These are phyloP conservation scores for Chelonus formosanus DNA, from an alignment of 2,888 invertebrate genomes.

Conservation along the genomic window DNA sequence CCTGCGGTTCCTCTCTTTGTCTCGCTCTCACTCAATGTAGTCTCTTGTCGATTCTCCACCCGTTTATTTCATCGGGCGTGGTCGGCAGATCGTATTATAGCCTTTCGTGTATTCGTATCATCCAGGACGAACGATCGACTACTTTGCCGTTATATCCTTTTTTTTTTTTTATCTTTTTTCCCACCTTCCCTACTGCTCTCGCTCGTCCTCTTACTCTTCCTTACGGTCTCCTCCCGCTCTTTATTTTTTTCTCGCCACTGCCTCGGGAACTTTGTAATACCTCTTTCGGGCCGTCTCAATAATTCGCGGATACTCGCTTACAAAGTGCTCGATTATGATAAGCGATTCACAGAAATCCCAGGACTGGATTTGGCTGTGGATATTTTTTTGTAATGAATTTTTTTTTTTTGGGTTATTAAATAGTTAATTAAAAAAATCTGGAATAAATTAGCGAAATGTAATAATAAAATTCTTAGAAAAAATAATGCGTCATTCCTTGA, in stretches of 20 bases:
- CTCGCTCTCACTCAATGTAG: slow-evolving; percentile 2
- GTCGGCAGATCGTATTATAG: slow-evolving; percentile 35
- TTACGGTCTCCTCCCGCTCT: neutral
- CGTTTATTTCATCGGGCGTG: slow-evolving; percentile 42
- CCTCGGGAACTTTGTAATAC: slow-evolving; percentile 30
- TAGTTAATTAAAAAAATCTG: neutral
- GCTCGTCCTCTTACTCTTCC: slow-evolving; percentile 7
- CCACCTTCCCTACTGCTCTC: slow-evolving; percentile 4
- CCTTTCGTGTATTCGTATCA: slow-evolving; percentile 15
- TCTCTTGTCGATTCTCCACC: slow-evolving; percentile 16
- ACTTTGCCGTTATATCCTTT: slow-evolving; percentile 18
- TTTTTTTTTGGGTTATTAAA: neutral
- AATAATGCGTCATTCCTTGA: neutral
- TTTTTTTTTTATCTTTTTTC: slow-evolving; percentile 14
- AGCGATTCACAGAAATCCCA: slow-evolving; percentile 37
- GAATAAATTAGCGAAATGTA: neutral
- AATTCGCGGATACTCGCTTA: slow-evolving; percentile 41
- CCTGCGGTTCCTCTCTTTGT: slow-evolving; percentile 24
- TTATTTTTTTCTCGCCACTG: slow-evolving; percentile 8
- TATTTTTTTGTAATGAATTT: neutral
- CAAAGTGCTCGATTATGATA: slow-evolving; percentile 45
- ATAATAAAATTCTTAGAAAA: slow-evolving; percentile 2
- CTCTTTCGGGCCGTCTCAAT: slow-evolving; percentile 37
- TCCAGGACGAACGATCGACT: slow-evolving; percentile 17
- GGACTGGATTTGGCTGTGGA: neutral